A percentile compares a stretch with the other conserved stretches of the same genome.
phyloP scores from a whole-genome alignment of 2,888 invertebrate species.

The Macrophya alboannulata region DNA sequence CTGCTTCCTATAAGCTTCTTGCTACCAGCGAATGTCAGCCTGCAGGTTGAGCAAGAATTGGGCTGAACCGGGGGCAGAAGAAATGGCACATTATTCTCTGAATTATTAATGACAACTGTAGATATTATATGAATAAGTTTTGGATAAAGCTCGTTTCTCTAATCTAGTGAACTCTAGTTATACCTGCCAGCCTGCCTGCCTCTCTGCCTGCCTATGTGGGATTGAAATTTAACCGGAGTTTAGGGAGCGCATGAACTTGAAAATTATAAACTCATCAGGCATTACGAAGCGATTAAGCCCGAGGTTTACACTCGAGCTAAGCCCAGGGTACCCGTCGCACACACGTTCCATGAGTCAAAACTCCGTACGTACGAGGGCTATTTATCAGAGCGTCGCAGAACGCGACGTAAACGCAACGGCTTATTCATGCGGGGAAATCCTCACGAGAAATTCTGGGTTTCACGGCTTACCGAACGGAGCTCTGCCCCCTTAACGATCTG shows the following conservation, averaged over 20 bases:
- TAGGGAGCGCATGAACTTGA: conserved; percentile 65
- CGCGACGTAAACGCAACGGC: conserved; percentile 70
- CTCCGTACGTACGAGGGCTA: conserved; percentile 63
- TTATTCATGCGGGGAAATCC: conserved; percentile 74
- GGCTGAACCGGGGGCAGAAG: neutral
- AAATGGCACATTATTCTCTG: conserved; percentile 2
- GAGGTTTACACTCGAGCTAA: conserved; percentile 69
- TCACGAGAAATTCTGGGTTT: conserved; percentile 51
- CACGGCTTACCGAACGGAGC: conserved; percentile 62
- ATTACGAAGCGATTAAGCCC: conserved; percentile 73
- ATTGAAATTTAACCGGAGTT: conserved; percentile 55
- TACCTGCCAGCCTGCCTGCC: neutral
- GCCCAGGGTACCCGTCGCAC: conserved; percentile 68
- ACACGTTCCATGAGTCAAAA: conserved; percentile 68
- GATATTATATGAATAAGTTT: neutral
- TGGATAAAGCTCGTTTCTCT: neutral
- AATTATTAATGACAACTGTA: neutral
- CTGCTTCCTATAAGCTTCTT: conserved; percentile 31
- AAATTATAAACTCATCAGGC: conserved; percentile 74
- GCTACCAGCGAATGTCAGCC: conserved; percentile 33
- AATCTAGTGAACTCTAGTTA: conserved; percentile 35
- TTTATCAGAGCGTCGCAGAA: conserved; percentile 74
- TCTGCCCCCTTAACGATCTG: conserved; percentile 72
- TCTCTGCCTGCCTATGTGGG: neutral
- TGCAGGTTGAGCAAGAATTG: conserved; percentile 39